phyloP scores from a whole-genome alignment of 2,888 invertebrate genomes.

The Diaprepes abbreviatus region DNA sequence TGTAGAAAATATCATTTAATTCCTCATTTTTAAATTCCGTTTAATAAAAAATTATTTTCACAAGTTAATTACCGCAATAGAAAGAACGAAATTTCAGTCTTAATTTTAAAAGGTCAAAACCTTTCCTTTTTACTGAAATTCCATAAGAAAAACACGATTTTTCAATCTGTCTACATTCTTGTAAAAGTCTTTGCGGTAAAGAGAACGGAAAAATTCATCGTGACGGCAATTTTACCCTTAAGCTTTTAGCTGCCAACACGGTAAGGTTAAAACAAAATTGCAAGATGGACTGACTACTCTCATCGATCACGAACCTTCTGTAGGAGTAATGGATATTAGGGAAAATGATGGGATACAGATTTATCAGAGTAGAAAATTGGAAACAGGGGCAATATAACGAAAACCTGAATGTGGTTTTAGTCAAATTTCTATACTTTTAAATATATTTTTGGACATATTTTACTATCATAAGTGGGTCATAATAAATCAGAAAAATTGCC shows the following conservation, averaged over 20 bases:
- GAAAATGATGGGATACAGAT: constrained; percentile 16
- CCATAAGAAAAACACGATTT: constrained; percentile 16
- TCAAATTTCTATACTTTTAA: no score
- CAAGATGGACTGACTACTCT: constrained; percentile 15
- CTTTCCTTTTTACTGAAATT: constrained; percentile 7
- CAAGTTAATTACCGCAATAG: no score
- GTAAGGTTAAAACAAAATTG: constrained; percentile 21
- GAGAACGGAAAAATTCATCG: constrained; percentile 20
- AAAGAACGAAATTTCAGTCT: no score
- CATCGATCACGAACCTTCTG: constrained; percentile 22
- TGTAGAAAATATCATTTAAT: no score
- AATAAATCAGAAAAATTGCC: no score
- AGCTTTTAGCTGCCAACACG: constrained; percentile 24
- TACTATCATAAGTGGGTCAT: no score
- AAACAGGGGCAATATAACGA: constrained; percentile 3
- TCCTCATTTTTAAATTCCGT: no score
- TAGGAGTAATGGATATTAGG: constrained; percentile 15
- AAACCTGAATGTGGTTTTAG: no score
- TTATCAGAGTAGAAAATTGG: constrained; percentile 10
- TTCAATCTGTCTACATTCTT: constrained; percentile 21
- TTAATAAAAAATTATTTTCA: no score
- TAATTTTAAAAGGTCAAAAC: no score
- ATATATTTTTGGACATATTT: no score
- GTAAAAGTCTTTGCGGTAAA: constrained; percentile 24
- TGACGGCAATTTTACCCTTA: constrained; percentile 21